Percentiles rank a stretch among this genome's conserved stretches.
Evolutionary conservation across 2,797 vertebrate species (phyloP).

Genomic region (Ctenopoma multispine): DNA sequence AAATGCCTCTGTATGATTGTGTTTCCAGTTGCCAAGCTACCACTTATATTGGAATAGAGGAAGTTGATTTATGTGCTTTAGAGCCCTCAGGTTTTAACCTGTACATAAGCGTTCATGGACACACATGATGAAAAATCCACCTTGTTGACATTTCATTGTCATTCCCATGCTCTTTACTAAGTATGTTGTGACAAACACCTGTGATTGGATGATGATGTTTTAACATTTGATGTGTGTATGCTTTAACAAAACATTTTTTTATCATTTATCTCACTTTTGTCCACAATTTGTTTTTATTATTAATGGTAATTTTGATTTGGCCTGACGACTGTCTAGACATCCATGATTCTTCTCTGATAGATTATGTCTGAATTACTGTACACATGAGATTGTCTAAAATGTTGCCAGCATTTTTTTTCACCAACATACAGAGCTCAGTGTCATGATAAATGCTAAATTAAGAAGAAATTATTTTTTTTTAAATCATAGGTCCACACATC

Average conservation of each 20-base stretch:
- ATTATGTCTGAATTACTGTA: too few species aligned
- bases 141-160: not conserved
- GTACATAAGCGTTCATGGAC: conserved; percentile 7
- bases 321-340: too few species aligned
- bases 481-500: not conserved
- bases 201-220: not conserved
- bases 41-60: conserved; percentile 44
- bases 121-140: not conserved
- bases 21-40: conserved; percentile 64
- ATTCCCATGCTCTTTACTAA: too few species aligned
- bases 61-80: conserved; percentile 42
- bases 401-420: too few species aligned
- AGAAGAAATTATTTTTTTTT: too few species aligned
- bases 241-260: too few species aligned
- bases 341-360: not conserved
- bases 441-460: too few species aligned
- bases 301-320: too few species aligned
- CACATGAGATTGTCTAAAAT: too few species aligned
- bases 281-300: not conserved
- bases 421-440: too few species aligned
- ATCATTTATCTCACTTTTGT: not conserved
- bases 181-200: not conserved
- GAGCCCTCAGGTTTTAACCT: conserved; percentile 35
- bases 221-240: not conserved
- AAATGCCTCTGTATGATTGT: conserved; percentile 48